Evolutionary conservation across 2,113 vertebrate genomes (phyloP).

Genomic region (Thryonomys swinderianus): DNA sequence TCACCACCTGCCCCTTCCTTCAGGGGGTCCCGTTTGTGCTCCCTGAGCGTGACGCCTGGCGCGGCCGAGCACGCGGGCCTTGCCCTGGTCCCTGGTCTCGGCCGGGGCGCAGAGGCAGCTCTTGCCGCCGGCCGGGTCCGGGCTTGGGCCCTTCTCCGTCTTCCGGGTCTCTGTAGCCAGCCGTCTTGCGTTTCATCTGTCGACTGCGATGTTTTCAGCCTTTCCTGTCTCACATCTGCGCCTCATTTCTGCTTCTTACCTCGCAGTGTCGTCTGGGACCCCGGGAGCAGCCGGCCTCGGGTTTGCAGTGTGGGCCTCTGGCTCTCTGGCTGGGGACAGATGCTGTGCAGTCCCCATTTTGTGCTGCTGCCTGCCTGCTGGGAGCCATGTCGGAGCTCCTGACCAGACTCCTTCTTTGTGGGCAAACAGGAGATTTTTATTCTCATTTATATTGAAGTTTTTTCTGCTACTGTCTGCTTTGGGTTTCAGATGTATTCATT

Average conservation of each 20-base stretch:
- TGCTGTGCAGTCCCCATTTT: background rate
- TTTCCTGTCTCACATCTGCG: too few species aligned
- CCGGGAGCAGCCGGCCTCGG: too few species aligned
- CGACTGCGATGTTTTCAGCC: too few species aligned
- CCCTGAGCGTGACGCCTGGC: background rate
- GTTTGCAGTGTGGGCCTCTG: too few species aligned
- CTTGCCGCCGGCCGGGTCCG: too few species aligned
- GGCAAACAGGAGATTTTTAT: background rate
- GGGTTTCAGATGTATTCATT: conserved; percentile 1
- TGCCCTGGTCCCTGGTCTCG: too few species aligned
- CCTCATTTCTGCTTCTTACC: too few species aligned
- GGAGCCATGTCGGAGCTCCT: background rate
- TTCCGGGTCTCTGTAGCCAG: background rate
- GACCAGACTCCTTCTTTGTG: background rate
- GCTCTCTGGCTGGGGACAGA: too few species aligned
- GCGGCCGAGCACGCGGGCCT: background rate
- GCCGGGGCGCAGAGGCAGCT: background rate
- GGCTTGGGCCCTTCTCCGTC: background rate
- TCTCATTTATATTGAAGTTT: background rate
- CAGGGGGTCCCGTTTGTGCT: background rate
- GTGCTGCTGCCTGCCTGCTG: too few species aligned
- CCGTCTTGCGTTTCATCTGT: too few species aligned
- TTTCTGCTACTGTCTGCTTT: background rate
- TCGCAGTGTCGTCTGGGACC: too few species aligned
- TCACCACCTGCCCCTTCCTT: background rate